Evolutionary conservation across 2,113 vertebrate species (phyloP).

Genomic region (Scortum barcoo): DNA sequence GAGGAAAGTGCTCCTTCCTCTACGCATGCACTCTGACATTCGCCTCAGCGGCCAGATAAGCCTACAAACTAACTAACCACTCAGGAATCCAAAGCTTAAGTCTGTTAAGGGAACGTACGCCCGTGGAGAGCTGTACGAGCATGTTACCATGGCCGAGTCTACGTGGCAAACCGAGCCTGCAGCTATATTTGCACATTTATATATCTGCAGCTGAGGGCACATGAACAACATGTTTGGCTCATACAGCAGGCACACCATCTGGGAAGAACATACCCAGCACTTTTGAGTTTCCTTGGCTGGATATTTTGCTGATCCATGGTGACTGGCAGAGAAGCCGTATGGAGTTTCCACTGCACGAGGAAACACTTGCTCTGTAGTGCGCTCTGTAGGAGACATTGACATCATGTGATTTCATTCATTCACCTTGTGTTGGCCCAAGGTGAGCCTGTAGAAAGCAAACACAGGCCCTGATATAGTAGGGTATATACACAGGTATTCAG

Average conservation of each 20-base stretch:
- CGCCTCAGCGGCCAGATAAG: slow-evolving; percentile 72
- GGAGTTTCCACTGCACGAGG: slow-evolving; percentile 45
- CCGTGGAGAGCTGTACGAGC: slow-evolving; percentile 37
- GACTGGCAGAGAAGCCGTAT: slow-evolving; percentile 36
- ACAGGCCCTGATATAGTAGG: not conserved
- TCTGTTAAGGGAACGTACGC: slow-evolving; percentile 47
- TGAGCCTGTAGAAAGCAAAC: slow-evolving; percentile 6
- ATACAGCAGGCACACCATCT: slow-evolving; percentile 55
- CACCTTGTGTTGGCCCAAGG: slow-evolving; percentile 4
- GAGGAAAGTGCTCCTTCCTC: slow-evolving; percentile 65
- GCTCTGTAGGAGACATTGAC: slow-evolving; percentile 37
- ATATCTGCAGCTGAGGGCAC: slow-evolving; percentile 47
- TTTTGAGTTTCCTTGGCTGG: slow-evolving; percentile 51
- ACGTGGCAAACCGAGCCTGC: slow-evolving; percentile 42
- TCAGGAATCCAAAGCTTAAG: slow-evolving; percentile 73
- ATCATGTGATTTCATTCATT: slow-evolving; percentile 37
- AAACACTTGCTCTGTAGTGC: slow-evolving; percentile 28
- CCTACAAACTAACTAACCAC: slow-evolving; percentile 63
- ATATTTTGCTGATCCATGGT: slow-evolving; percentile 44
- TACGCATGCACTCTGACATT: slow-evolving; percentile 43
- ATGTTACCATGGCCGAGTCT: slow-evolving; percentile 35
- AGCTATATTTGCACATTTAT: slow-evolving; percentile 54
- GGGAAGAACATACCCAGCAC: slow-evolving; percentile 46
- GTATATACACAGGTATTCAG: not conserved
- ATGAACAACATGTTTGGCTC: slow-evolving; percentile 47